A percentile compares a stretch with the other conserved stretches of the same genome.
These are phyloP conservation scores for Pseudomyrmex concolor DNA, from an alignment of 1,140 invertebrate genomes.

Conservation along the genomic window DNA sequence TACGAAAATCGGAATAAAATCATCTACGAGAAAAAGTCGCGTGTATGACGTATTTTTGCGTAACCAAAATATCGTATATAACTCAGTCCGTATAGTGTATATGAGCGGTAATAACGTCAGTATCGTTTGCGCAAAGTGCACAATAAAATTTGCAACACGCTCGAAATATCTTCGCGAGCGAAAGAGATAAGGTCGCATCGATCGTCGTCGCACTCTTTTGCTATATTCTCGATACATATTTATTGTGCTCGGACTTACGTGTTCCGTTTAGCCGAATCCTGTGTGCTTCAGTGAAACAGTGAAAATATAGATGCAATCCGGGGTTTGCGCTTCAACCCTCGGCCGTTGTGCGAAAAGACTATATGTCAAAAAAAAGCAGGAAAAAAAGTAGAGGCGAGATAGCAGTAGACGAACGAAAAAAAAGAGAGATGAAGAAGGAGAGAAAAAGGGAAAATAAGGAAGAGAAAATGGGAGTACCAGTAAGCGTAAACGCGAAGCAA, in stretches of 20 bases:
- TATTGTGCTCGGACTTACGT: slow-evolving; percentile 3
- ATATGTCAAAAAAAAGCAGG: no score
- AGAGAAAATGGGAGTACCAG: slow-evolving; percentile 42
- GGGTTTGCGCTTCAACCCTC: no score
- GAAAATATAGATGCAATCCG: no score
- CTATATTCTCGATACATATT: background rate
- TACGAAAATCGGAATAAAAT: background rate
- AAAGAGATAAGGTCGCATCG: background rate
- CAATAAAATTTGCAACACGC: background rate
- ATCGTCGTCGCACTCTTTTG: background rate
- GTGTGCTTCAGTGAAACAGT: background rate
- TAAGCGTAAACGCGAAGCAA: slow-evolving; percentile 29
- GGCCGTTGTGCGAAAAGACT: no score
- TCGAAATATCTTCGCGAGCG: background rate
- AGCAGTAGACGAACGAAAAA: background rate
- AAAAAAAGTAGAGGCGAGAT: no score
- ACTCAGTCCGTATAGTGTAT: no score
- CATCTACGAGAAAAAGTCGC: no score
- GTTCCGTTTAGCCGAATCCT: slow-evolving; percentile 6
- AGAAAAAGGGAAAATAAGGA: background rate
- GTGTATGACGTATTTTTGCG: background rate
- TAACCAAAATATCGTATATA: no score
- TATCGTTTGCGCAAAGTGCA: background rate
- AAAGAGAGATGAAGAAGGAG: background rate
- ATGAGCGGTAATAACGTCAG: background rate